These are phyloP conservation scores for Anarrhichthys ocellatus DNA, from an alignment of 2,113 vertebrate species.

Conservation along the genomic window DNA sequence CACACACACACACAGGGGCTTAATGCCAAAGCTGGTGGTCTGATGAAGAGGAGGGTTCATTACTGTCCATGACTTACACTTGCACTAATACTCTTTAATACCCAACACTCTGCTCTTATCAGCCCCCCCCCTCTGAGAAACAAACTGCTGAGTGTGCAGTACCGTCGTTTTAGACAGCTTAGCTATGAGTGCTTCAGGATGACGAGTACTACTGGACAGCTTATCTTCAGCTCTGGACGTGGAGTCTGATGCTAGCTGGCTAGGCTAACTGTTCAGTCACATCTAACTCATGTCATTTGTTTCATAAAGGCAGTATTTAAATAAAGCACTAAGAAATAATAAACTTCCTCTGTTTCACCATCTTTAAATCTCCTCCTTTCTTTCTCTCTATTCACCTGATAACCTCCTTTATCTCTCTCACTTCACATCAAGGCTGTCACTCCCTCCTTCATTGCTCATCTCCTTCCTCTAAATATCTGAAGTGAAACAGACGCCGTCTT, in stretches of 20 bases:
- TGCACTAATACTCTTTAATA: slow-evolving; percentile 60
- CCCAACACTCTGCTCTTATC: slow-evolving; percentile 12
- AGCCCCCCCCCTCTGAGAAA: neutral
- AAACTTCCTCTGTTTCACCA: too few relatives aligned
- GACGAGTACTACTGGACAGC: neutral
- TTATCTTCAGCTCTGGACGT: too few relatives aligned
- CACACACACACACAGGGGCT: slow-evolving; percentile 19
- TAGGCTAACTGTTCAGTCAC: too few relatives aligned
- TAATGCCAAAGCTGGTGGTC: slow-evolving; percentile 50
- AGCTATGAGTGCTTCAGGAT: neutral
- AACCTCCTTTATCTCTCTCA: slow-evolving; percentile 28
- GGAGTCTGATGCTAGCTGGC: too few relatives aligned
- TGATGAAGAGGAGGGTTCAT: slow-evolving; percentile 56
- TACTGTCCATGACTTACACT: slow-evolving; percentile 54
- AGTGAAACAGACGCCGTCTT: slow-evolving; percentile 3
- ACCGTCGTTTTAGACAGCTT: neutral
- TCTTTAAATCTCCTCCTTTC: too few relatives aligned
- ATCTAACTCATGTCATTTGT: too few relatives aligned
- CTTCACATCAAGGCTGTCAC: slow-evolving; percentile 37
- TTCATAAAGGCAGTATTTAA: too few relatives aligned
- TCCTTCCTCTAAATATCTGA: slow-evolving; percentile 24
- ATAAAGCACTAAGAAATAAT: too few relatives aligned
- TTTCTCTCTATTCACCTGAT: neutral
- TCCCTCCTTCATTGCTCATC: neutral
- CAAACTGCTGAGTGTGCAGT: neutral